A percentile compares a stretch with the other conserved stretches of the same genome.
Conservation (phyloP, 2,797 vertebrate genomes). For the Dryobates pubescens region DNA sequence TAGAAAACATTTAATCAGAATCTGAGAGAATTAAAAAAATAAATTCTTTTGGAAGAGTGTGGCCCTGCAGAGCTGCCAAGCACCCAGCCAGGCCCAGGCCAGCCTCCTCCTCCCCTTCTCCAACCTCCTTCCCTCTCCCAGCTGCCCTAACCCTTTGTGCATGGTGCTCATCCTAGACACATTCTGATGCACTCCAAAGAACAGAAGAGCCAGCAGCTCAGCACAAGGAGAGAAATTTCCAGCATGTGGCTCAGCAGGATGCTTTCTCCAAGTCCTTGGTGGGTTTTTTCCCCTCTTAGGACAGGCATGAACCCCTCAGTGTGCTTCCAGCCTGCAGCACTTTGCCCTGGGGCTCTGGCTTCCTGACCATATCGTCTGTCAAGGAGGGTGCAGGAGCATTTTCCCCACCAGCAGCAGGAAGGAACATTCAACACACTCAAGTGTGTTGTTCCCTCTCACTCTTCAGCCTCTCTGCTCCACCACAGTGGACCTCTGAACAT, state of each 20-base stretch:
- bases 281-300: too few species aligned
- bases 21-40: constrained; percentile 20
- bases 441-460: background rate
- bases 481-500: background rate
- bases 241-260: background rate
- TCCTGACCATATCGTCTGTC: background rate
- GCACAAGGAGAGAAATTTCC: background rate
- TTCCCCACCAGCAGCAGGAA: background rate
- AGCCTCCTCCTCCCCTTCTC: background rate
- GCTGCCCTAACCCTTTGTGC: accelerated
- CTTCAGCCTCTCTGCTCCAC: background rate
- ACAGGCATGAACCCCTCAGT: accelerated
- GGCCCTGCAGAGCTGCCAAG: background rate
- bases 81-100: background rate
- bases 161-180: background rate
- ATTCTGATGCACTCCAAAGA: background rate
- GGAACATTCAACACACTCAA: background rate
- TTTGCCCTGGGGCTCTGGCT: background rate
- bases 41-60: background rate
- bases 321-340: background rate
- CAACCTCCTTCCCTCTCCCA: background rate
- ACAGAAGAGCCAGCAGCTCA: background rate
- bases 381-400: background rate
- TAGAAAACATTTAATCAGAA: background rate
- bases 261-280: background rate